Base-by-base conservation (phyloP, 2,113 vertebrate species). In the Halcyon senegalensis region DNA sequence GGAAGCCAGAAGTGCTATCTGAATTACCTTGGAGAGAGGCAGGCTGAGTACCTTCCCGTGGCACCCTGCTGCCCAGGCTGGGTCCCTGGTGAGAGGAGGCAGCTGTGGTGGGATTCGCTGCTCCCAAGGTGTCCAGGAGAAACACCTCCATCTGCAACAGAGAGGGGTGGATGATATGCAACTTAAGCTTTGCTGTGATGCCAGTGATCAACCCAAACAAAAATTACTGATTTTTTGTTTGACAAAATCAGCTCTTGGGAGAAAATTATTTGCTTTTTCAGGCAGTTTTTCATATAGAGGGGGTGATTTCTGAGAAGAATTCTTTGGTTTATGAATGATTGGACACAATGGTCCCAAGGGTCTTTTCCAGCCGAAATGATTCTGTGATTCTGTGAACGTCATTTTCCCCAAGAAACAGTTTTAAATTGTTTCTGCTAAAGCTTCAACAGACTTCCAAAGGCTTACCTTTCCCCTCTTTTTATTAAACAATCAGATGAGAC, bases 41-140 rank as follows among this genome's bases (percentile, higher is more conserved):
- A n/a, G 37, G 13, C 20, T 41, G 27, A 30, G 7, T 19, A 9
- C 6, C 33, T 25, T 7, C 18, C 25, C 0, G 2, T 19, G 41
- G 48, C 64, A 50, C 39, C 3, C 0, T n/a, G 35, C 33, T 83
- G 53, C 66, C 21, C 56, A 25, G 12, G 70, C 30, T 28, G 73
- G 10, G 41, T n/a, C 5, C 10, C 13, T 37, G 24, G 9, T 27
- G 16, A 15, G 27, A 79, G 31, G 27, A 66, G 35, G 30, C n/a
- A 62, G 16, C 0, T 8, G 31, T 16, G 18, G 13, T 12, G 5
- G 21, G 24, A 48, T 16, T 31, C 66, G 2, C 28, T 28, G 55
- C 55, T 73, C 21, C 43, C 16, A 13, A 25, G 76, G 5, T 0
- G 2, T 27, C 39, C 31, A 16, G 43, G 35, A 68, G 55, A 24